Base-by-base conservation (phyloP, 2,888 invertebrate genomes). In the Caenorhabditis sulstoni region DNA sequence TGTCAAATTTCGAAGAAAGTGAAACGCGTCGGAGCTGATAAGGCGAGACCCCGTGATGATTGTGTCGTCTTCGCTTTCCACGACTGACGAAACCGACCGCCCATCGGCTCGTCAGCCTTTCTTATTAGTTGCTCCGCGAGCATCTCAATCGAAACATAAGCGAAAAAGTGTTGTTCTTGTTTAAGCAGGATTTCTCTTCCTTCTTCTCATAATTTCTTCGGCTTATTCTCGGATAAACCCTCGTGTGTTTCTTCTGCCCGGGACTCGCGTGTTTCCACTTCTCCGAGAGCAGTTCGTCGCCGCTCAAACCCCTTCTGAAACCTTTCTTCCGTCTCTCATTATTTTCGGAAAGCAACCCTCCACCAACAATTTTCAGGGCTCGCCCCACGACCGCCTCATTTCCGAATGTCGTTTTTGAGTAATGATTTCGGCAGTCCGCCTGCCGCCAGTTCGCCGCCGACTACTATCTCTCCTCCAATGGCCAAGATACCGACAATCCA, bases 351-450 rank as follows among this genome's bases (percentile, higher is more conserved):
- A 66, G 59, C 58, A 74, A 61, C 61, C 37, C 37, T 7, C 29
- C 29, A 29, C 29, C 29, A 29, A 29, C 53, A 61, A 62, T 68
- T 76, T 73, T 71, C 62, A 71, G 71, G 62, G 16, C 22, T 45
- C 58, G 23, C n/a, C 12, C n/a, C 20, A 23, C 62, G 8, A 35
- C 47, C 41, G 58, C 49, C 71, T 73, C 73, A 73, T 73, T 73
- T 73, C 73, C 73, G 73, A 73, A 73, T 73, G 73, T 74, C 74
- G 74, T 74, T 74, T 66, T 74, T 74, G 66, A 74, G 50, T 61
- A 74, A 74, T 74, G 66, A 74, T 74, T 74, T 74, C 55, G 74
- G 74, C 73, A 73, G 64, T 73, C 68, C 76, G 64, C 57, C 67
- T 52, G 16, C 76, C 39, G 44, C 58, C 64, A 68, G 23, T 62